Evolutionary conservation across 2,113 vertebrate genomes (phyloP).

Genomic region (Zapornia atra): DNA sequence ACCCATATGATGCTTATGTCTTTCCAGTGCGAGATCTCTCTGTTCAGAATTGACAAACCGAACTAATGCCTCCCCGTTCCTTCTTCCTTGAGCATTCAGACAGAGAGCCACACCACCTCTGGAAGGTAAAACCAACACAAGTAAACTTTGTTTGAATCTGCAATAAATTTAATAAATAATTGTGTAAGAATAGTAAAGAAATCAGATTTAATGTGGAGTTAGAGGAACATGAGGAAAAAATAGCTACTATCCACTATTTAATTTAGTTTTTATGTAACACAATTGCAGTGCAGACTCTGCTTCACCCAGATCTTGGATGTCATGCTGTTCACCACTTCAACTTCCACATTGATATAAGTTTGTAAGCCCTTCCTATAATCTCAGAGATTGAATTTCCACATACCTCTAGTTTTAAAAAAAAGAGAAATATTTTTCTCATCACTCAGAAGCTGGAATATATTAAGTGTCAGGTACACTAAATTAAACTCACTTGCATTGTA

Average conservation of each 20-base stretch:
- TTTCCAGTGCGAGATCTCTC: conserved; percentile 90
- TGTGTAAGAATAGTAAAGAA: neutral
- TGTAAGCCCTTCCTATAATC: neutral
- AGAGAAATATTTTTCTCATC: neutral
- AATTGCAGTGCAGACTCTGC: neutral
- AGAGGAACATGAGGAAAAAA: neutral
- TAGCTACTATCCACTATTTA: neutral
- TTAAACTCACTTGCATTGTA: neutral
- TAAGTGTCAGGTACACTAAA: neutral
- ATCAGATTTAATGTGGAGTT: neutral
- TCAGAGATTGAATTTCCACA: neutral
- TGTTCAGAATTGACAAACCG: conserved; percentile 91
- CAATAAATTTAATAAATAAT: neutral
- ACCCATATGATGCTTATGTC: conserved; percentile 98
- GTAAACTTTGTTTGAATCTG: neutral
- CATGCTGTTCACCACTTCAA: neutral
- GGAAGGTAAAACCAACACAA: neutral
- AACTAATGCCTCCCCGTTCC: conserved; percentile 94
- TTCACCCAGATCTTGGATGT: neutral
- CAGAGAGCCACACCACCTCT: conserved; percentile 96
- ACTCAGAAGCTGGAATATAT: neutral
- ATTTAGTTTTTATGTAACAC: neutral
- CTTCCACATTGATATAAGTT: neutral
- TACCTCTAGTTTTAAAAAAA: neutral
- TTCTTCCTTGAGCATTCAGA: conserved; percentile 93